Percentiles rank a stretch among this genome's conserved stretches.
phyloP scores from a whole-genome alignment of 92 coral and sea anemone species.

The Epizoanthus rinbou region DNA sequence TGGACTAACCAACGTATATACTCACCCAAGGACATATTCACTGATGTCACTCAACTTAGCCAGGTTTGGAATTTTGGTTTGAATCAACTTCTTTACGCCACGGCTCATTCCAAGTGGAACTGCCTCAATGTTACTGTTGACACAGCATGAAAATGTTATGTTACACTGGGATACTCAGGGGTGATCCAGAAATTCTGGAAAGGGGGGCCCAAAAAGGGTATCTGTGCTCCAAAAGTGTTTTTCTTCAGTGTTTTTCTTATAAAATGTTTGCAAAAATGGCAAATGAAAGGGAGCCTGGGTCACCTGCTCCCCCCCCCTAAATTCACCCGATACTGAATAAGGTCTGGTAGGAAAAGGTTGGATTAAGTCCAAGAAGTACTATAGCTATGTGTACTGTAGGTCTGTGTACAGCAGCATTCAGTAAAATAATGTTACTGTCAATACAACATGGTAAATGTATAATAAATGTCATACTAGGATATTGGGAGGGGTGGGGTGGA shows the following conservation, averaged over 20 bases:
- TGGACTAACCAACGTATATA: not conserved
- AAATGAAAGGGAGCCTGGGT: too few species aligned
- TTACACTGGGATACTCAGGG: not conserved
- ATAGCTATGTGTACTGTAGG: too few species aligned
- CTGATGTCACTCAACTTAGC: constrained; percentile 90
- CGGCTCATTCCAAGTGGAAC: constrained; percentile 96
- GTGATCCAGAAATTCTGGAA: too few species aligned
- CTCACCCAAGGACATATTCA: constrained; percentile 94
- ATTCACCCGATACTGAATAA: too few species aligned
- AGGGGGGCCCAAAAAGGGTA: too few species aligned
- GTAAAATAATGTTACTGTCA: constrained; percentile 29
- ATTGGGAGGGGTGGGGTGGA: not conserved
- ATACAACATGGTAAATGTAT: not conserved
- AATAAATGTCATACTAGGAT: not conserved
- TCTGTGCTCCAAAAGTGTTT: too few species aligned
- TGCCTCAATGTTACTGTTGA: constrained; percentile 83
- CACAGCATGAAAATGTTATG: not conserved
- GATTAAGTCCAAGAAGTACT: not conserved
- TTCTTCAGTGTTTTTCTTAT: too few species aligned
- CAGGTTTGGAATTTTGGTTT: constrained; percentile 93
- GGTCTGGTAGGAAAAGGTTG: too few species aligned
- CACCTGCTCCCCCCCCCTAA: too few species aligned
- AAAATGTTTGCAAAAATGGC: too few species aligned
- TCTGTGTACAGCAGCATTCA: too few species aligned
- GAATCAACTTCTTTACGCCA: constrained; percentile 94